Conservation (phyloP, 1,140 invertebrate species). For the Mactra quadrangularis region DNA sequence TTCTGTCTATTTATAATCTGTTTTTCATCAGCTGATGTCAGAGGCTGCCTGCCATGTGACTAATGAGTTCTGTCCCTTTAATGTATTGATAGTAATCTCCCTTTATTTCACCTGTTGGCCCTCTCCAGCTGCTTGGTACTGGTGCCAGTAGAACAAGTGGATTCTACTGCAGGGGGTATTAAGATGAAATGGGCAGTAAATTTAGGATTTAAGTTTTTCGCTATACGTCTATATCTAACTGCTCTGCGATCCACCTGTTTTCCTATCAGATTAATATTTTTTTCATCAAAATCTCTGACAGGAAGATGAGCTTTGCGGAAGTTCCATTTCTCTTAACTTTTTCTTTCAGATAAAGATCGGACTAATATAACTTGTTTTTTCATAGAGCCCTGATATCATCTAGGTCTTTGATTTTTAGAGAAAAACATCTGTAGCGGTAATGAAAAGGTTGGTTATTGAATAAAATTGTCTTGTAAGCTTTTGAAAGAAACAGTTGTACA, state of each 20-base stretch:
- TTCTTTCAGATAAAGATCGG: slow-evolving; percentile 58
- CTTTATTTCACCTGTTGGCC: slow-evolving; percentile 55
- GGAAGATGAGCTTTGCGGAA: slow-evolving; percentile 38
- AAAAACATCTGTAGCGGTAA: slow-evolving; percentile 51
- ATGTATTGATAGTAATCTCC: slow-evolving; percentile 54
- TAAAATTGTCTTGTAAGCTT: slow-evolving; percentile 38
- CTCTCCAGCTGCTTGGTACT: slow-evolving; percentile 22
- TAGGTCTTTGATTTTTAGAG: slow-evolving; percentile 46
- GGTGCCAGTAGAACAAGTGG: slow-evolving; percentile 35
- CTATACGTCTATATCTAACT: background rate
- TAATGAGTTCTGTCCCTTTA: slow-evolving; percentile 56
- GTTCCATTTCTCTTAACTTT: slow-evolving; percentile 60
- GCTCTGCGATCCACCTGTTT: slow-evolving; percentile 49
- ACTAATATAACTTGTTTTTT: slow-evolving; percentile 58
- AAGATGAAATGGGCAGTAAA: slow-evolving; percentile 21
- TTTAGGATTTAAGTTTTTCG: background rate
- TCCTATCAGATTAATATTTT: slow-evolving; percentile 53
- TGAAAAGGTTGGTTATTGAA: slow-evolving; percentile 46
- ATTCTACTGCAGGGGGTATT: background rate
- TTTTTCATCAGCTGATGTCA: background rate
- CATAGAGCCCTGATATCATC: slow-evolving; percentile 55
- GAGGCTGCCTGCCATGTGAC: slow-evolving; percentile 28
- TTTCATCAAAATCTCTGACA: slow-evolving; percentile 54
- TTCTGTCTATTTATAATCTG: slow-evolving; percentile 3
- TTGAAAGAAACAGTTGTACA: slow-evolving; percentile 37